A percentile compares a stretch with the other conserved stretches of the same genome.
Conservation (phyloP, 1,140 invertebrate genomes). For the Drosophila malerkotliana region DNA sequence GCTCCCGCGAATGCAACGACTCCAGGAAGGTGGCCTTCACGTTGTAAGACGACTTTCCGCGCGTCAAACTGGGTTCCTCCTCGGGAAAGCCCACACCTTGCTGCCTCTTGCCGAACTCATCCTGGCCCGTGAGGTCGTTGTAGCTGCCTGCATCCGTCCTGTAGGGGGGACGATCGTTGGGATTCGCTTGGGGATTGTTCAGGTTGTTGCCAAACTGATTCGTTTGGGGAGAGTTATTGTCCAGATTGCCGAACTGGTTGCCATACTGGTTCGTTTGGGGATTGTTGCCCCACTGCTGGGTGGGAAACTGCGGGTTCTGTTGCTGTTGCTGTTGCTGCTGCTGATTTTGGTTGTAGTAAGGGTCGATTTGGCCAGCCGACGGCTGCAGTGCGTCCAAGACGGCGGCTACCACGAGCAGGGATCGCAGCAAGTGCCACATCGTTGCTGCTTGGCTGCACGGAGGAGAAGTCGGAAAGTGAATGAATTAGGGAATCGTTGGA, state of each 20-base stretch:
- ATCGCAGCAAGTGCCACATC: conserved; percentile 68
- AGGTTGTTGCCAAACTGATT: conserved; percentile 28
- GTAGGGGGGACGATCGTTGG: conserved; percentile 55
- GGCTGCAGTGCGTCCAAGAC: conserved; percentile 32
- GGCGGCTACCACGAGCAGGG: conserved; percentile 50
- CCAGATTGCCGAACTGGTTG: conserved; percentile 7
- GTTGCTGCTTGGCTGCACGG: conserved; percentile 33
- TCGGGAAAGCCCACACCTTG: conserved; percentile 15
- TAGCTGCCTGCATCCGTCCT: conserved; percentile 48
- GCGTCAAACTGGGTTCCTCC: conserved; percentile 59
- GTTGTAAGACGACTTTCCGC: conserved; percentile 75
- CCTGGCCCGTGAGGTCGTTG: conserved; percentile 61
- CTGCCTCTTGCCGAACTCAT: conserved; percentile 62
- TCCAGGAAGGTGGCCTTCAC: conserved; percentile 70
- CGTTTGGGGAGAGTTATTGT: neutral
- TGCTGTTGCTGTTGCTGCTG: conserved; percentile 48
- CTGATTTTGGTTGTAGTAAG: conserved; percentile 54
- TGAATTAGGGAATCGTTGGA: conserved; percentile 34
- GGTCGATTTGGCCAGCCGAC: conserved; percentile 52
- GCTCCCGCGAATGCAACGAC: conserved; percentile 67
- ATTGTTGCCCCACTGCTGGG: conserved; percentile 47
- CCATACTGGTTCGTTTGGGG: conserved; percentile 33
- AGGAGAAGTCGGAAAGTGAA: conserved; percentile 40
- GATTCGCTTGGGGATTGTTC: conserved; percentile 28
- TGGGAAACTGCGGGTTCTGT: conserved; percentile 42